These are phyloP conservation scores for Psittacula echo DNA, from an alignment of 2,797 vertebrate genomes.

Conservation along the genomic window DNA sequence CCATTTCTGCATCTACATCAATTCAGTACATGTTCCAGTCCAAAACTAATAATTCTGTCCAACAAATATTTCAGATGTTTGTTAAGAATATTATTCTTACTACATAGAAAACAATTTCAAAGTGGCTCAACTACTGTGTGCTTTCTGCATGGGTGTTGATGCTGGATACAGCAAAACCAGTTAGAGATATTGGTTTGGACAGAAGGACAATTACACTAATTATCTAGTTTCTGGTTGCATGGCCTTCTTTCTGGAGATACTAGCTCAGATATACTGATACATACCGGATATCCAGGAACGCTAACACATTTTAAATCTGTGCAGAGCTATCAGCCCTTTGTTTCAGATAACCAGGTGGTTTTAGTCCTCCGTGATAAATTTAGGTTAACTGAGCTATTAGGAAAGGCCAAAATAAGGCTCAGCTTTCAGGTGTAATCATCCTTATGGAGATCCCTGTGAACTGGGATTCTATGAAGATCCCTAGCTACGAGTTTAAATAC, in stretches of 20 bases:
- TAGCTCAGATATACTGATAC: not conserved
- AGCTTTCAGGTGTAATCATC: not conserved
- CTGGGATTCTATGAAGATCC: not conserved
- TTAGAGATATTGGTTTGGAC: not conserved
- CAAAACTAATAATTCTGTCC: slow-evolving; percentile 55
- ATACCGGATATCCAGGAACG: not conserved
- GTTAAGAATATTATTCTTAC: slow-evolving; percentile 37
- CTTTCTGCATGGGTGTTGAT: not conserved
- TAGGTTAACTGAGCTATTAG: not conserved
- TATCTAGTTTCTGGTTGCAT: not conserved
- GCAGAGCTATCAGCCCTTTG: not conserved
- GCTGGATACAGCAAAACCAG: not conserved
- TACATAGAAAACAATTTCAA: not conserved
- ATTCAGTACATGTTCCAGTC: not conserved
- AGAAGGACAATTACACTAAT: not conserved
- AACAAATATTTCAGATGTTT: slow-evolving; percentile 49
- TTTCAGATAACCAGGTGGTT: not conserved
- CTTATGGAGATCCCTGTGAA: not conserved
- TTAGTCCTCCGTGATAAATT: not conserved
- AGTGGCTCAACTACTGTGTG: slow-evolving; percentile 12
- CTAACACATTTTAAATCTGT: not conserved
- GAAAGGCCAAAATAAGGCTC: not conserved
- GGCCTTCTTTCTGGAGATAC: not conserved
- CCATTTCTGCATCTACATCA: not conserved
- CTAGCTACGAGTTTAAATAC: not conserved